Evolutionary conservation across 2,888 invertebrate genomes (phyloP), one percentile per base, ranked within the genome.

Genomic region (Ganaspis brasiliensis): DNA sequence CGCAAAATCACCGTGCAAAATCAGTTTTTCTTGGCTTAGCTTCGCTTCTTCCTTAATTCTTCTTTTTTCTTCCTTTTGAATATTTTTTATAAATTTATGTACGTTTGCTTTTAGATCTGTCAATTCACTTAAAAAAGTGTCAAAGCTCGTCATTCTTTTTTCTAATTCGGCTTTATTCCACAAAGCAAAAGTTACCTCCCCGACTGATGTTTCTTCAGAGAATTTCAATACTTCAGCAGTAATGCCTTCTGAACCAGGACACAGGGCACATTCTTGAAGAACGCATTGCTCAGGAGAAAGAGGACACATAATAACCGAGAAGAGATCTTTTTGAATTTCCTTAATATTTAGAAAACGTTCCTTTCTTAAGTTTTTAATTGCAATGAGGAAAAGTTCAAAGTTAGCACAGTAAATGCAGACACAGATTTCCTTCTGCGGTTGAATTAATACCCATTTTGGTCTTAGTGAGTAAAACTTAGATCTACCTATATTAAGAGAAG

Each of bases 181-280:
- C n/a, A 56, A 56, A 61, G 61, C 31, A 31, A 35, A 61, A 1
- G 61, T 61, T 61, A 61, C 37, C 2, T 61, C 61, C 8, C 12
- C 26, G 31, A 12, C 12, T 14, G 61, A 8, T 31, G 14, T 59
- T 59, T 24, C 59, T 24, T 59, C 59, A 24, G 59, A 24, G 5
- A 59, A 14, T 45, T 45, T 45, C 8, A 35, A 26, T 1, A 63
- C 0, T 40, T 21, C 5, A 67, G 1, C 37, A 0, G 16, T 67
- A 12, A 40, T 40, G 2, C 40, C 40, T 40, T 40, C 40, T 40
- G 40, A 1, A 12, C 40, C 40, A 40, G 40, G 40, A 10, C 40
- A 40, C 9, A 40, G 8, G 8, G 2, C 12, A 12, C 40, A 40
- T 10, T 40, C 40, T 40, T 40, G 40, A 40, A 40, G 40, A 40